Evolutionary conservation across 92 coral and sea anemone genomes (phyloP), one percentile per base, ranked within the genome.

Genomic region (Porites evermanni): DNA sequence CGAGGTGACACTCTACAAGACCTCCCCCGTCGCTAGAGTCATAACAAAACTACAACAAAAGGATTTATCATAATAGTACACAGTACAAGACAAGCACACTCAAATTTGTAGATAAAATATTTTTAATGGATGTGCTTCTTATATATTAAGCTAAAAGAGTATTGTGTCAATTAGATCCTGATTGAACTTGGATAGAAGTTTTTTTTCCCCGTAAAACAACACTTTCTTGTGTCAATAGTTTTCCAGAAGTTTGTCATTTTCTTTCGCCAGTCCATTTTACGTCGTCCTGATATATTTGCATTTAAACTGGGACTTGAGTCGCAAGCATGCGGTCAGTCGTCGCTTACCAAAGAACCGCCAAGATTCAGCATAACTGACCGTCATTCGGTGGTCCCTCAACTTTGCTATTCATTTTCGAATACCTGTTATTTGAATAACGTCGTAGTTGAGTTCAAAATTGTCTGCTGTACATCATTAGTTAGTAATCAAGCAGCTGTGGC

Each of bases 401-500:
- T 2, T 23, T 17, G 7, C 12, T 70, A 10, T 70, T 19, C 53
- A n/a, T 26, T 24, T 16, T 51, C 59, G 47, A 47, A 44, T 79
- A 8, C 44, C 60, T 4, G 72, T 38, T 14, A 24, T 19, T 47
- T 16, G 12, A 38, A 38, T 38, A 38, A 38, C 47, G 47, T 38
- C 50, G 24, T 50, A 17, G 67, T 23, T 5, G 8, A 64, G n/a
- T 64, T 61, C 58, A 56, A 17, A 20, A 72, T 38, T 47, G 71
- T 51, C 71, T 44, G 70, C 59, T 44, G 32, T 8, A 14, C 29
- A 44, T 79, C n/a, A 79, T 47, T 51, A 12, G 38, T 12, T 64
- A n/a, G 6, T 50, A 79, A 79, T 79, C 18, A 8, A 63, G 13
- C 83, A 79, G 72, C 82, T 78, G 82, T 32, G n/a, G 23, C 82